These are phyloP conservation scores for Phenganax subtilis DNA, from an alignment of 92 coral and sea anemone genomes.

Conservation along the genomic window DNA sequence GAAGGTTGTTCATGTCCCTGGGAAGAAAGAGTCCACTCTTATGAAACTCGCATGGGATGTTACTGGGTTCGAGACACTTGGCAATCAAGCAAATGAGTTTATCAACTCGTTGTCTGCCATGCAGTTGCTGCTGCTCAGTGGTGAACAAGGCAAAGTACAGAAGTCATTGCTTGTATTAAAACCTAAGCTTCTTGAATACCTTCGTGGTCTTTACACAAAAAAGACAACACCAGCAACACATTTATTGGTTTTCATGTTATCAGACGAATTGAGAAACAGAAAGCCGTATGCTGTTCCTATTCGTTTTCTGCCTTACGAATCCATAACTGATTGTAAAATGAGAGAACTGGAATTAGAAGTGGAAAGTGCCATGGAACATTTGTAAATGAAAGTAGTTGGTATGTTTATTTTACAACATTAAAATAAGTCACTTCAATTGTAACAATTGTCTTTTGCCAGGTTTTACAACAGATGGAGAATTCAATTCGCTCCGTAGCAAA, in stretches of 20 bases:
- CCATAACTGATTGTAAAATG: background rate
- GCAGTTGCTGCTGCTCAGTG: too few relatives aligned
- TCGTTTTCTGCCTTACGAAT: slow-evolving; percentile 8
- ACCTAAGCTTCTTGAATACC: background rate
- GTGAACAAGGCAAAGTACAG: too few relatives aligned
- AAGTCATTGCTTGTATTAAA: too few relatives aligned
- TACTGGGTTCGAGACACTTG: slow-evolving; percentile 55
- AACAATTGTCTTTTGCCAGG: background rate
- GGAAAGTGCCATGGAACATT: too few relatives aligned
- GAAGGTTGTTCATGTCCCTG: slow-evolving; percentile 15
- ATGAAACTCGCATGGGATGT: slow-evolving; percentile 61
- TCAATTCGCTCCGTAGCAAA: slow-evolving; percentile 19
- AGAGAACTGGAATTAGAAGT: slow-evolving; percentile 6
- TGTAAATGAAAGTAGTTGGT: too few relatives aligned
- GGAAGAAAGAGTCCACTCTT: slow-evolving; percentile 36
- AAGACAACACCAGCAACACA: slow-evolving; percentile 7
- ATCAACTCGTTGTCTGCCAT: background rate
- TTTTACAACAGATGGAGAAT: slow-evolving; percentile 25
- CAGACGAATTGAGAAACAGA: slow-evolving; percentile 5
- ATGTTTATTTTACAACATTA: too few relatives aligned
- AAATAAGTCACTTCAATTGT: too few relatives aligned
- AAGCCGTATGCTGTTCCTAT: background rate
- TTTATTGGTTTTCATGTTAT: slow-evolving; percentile 18
- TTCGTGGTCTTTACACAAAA: slow-evolving; percentile 1
- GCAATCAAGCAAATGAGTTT: slow-evolving; percentile 27